Evolutionary conservation across 2,888 invertebrate genomes (phyloP).

Genomic region (Spilarctia lutea): DNA sequence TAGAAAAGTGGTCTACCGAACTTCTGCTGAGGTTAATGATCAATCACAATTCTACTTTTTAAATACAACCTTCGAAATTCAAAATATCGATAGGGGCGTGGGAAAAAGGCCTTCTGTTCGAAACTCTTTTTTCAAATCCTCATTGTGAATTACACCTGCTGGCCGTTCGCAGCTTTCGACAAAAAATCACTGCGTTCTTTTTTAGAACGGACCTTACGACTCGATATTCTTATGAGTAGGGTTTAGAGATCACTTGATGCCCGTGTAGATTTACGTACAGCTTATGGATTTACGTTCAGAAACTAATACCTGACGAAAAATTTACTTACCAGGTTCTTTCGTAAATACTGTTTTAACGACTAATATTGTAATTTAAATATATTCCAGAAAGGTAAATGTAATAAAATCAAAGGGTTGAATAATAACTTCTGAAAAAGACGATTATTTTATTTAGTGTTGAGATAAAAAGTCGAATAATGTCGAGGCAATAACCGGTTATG

Average conservation of each 20-base stretch:
- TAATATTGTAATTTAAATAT: background rate
- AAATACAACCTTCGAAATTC: conserved; percentile 68
- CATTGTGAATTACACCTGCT: conserved; percentile 85
- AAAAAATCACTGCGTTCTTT: conserved; percentile 80
- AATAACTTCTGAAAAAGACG: background rate
- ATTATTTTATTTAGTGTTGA: background rate
- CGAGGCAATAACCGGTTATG: conserved; percentile 43
- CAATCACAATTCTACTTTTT: conserved; percentile 37
- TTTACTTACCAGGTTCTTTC: background rate
- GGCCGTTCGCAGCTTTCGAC: conserved; percentile 84
- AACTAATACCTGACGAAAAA: conserved; percentile 15
- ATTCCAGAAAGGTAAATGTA: background rate
- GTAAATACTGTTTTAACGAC: background rate
- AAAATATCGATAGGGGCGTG: conserved; percentile 81
- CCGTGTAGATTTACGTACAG: conserved; percentile 2
- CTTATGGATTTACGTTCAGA: conserved; percentile 20
- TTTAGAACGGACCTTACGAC: conserved; percentile 71
- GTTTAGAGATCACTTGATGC: conserved; percentile 35
- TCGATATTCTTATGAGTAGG: conserved; percentile 69
- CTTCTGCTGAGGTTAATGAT: conserved; percentile 19
- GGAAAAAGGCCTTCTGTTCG: conserved; percentile 85
- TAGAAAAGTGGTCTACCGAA: conserved; percentile 24
- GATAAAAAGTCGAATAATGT: conserved; percentile 1
- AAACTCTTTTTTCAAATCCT: conserved; percentile 81
- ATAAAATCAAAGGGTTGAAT: background rate